These are phyloP conservation scores for Henricia sp. DNA, from an alignment of 53 echinoderm and acorn worm species.

Conservation along the genomic window DNA sequence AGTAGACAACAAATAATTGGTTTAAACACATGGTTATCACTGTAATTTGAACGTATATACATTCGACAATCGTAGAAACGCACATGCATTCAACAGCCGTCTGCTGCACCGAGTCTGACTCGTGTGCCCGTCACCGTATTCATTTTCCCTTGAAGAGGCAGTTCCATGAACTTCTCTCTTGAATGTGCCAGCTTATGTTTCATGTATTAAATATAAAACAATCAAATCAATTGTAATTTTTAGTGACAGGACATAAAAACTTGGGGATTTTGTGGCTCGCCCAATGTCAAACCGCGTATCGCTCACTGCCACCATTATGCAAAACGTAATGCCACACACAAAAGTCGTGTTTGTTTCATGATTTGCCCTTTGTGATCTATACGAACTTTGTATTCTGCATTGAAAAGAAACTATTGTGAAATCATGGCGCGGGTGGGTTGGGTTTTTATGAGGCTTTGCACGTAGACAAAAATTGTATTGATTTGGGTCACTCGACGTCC, in stretches of 20 bases:
- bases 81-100: neutral
- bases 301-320: neutral
- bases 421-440: neutral
- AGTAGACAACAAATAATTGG: too few relatives aligned
- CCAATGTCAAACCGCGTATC: neutral
- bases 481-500: neutral
- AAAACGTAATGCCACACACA: neutral
- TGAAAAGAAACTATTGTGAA: conserved; percentile 13
- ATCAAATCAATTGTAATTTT: conserved; percentile 7
- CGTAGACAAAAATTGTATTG: neutral
- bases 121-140: neutral
- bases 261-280: neutral
- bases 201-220: neutral
- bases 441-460: conserved; percentile 13
- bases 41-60: too few relatives aligned
- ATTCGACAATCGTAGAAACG: too few relatives aligned
- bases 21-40: too few relatives aligned
- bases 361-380: conserved; percentile 26
- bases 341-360: conserved; percentile 16
- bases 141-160: neutral
- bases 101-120: neutral
- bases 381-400: neutral
- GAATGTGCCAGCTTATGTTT: neutral
- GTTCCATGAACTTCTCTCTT: neutral
- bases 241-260: neutral